A percentile compares a stretch with the other conserved stretches of the same genome.
Evolutionary conservation across 2,113 vertebrate species (phyloP).

Genomic region (Arenaria interpres): DNA sequence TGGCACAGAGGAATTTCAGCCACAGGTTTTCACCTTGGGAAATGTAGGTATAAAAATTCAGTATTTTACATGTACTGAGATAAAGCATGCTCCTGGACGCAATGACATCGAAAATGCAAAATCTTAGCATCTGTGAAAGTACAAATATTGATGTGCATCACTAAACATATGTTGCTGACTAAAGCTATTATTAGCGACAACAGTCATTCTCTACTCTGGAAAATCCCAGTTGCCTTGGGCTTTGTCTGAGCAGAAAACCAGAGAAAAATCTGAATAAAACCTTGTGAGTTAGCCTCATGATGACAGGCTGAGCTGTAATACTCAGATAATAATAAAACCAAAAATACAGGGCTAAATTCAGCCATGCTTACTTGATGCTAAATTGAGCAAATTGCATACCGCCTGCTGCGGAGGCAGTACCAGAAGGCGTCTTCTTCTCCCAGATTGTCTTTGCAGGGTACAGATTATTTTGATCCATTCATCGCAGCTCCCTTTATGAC

Average conservation of each 20-base stretch:
- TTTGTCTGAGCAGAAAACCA: slow-evolving; percentile 34
- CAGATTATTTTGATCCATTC: neutral
- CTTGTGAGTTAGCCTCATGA: neutral
- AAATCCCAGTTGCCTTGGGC: slow-evolving; percentile 48
- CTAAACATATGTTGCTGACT: slow-evolving; percentile 45
- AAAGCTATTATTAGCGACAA: slow-evolving; percentile 10
- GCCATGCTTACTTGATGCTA: slow-evolving; percentile 4
- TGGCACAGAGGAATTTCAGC: neutral
- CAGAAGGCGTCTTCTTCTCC: slow-evolving; percentile 4
- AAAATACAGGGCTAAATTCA: slow-evolving; percentile 28
- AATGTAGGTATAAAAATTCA: neutral
- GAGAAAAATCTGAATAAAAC: slow-evolving; percentile 20
- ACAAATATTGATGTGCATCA: slow-evolving; percentile 50
- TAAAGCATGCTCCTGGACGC: neutral
- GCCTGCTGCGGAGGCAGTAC: slow-evolving; percentile 19
- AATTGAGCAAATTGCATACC: neutral
- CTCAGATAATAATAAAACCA: neutral
- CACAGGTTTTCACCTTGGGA: neutral
- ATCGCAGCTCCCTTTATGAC: neutral
- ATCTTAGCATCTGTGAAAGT: slow-evolving; percentile 6
- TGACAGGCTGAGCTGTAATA: slow-evolving; percentile 24
- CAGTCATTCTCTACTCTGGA: neutral
- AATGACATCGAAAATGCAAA: neutral
- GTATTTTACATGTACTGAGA: neutral
- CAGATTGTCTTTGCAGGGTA: neutral